phyloP scores from a whole-genome alignment of 2,888 invertebrate genomes.

The Melanargia galathea region DNA sequence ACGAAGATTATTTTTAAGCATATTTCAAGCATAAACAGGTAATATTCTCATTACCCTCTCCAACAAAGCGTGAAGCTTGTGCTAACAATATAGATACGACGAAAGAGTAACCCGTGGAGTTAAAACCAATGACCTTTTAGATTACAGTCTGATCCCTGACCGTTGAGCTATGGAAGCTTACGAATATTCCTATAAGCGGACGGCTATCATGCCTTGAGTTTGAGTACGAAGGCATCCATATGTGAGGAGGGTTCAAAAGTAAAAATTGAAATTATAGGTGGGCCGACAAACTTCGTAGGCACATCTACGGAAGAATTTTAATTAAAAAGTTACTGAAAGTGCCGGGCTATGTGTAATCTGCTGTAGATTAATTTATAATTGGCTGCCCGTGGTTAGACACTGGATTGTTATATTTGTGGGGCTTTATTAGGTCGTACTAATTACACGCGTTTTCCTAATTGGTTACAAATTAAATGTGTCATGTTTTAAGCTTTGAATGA shows the following conservation, averaged over 20 bases:
- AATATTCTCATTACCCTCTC: too few relatives aligned
- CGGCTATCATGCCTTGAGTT: background rate
- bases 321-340: constrained; percentile 73
- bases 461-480: constrained; percentile 25
- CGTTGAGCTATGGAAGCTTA: background rate
- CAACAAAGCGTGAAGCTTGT: background rate
- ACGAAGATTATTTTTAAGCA: too few relatives aligned
- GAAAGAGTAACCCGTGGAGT: too few relatives aligned
- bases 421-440: constrained; percentile 33
- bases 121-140: too few relatives aligned
- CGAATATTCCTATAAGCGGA: background rate
- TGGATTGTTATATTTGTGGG: constrained; percentile 43
- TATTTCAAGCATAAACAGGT: too few relatives aligned
- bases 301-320: constrained; percentile 69
- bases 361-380: constrained; percentile 76
- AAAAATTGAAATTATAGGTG: constrained; percentile 66
- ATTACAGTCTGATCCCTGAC: background rate
- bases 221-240: constrained; percentile 13
- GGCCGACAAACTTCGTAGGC: constrained; percentile 61
- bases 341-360: constrained; percentile 73
- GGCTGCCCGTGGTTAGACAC: constrained; percentile 57
- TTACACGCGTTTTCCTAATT: constrained; percentile 34
- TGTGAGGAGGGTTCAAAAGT: constrained; percentile 44
- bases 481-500: constrained; percentile 19
- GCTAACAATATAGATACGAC: too few relatives aligned